phyloP scores from a whole-genome alignment of 2,797 vertebrate species.

The Sardinella longiceps region DNA sequence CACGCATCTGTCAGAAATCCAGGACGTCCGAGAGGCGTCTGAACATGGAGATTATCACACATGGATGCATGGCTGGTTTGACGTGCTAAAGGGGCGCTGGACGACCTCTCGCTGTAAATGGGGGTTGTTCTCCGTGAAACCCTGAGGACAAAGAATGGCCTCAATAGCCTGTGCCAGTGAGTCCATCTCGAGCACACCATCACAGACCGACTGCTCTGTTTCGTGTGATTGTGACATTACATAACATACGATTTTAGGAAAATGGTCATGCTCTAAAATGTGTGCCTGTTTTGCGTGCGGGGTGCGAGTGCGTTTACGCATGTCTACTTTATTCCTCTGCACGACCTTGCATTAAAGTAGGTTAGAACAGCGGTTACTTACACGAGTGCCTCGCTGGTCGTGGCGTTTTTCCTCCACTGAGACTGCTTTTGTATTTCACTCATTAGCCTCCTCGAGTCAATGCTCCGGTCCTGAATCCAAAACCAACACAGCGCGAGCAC shows the following conservation, averaged over 20 bases:
- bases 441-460: not conserved
- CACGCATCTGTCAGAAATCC: not conserved
- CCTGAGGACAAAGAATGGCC: not conserved
- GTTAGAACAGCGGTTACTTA: not conserved
- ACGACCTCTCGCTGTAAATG: conserved; percentile 13
- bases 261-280: not conserved
- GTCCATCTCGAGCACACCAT: not conserved
- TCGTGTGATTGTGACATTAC: not conserved
- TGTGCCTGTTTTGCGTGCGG: not conserved
- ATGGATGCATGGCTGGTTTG: conserved; percentile 22
- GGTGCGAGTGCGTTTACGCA: not conserved
- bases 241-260: not conserved
- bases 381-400: not conserved
- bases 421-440: not conserved
- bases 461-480: not conserved
- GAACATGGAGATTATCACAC: not conserved
- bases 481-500: conserved; percentile 4
- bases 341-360: not conserved
- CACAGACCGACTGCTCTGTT: not conserved
- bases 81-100: not conserved
- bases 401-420: not conserved
- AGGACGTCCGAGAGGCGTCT: not conserved
- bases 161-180: not conserved
- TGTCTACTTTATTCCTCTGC: not conserved
- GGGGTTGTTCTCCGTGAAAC: conserved; percentile 1